These are phyloP conservation scores for Larimichthys crocea DNA, from an alignment of 2,113 vertebrate species.

Conservation along the genomic window DNA sequence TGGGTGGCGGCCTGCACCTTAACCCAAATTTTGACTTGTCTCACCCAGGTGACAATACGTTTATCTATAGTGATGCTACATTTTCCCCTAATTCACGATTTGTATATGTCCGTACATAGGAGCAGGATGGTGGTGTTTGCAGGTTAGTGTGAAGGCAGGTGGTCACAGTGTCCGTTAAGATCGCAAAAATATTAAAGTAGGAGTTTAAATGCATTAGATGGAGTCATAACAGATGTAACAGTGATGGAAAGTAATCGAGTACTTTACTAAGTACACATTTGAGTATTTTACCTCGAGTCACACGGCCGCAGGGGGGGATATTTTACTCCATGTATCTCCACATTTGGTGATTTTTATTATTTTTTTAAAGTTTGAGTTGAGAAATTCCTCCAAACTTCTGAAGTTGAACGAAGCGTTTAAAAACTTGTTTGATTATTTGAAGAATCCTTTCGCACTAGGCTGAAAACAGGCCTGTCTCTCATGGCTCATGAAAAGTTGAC, in stretches of 20 bases:
- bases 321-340: neutral
- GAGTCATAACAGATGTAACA: neutral
- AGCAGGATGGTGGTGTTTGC: neutral
- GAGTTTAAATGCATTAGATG: neutral
- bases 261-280: neutral
- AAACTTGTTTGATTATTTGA: neutral
- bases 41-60: constrained; percentile 59
- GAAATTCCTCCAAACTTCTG: neutral
- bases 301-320: neutral
- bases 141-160: constrained; percentile 17
- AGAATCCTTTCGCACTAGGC: too few relatives aligned
- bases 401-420: neutral
- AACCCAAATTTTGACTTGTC: constrained; percentile 77
- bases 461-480: neutral
- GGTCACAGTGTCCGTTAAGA: neutral
- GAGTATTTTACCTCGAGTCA: neutral
- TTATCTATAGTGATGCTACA: constrained; percentile 8
- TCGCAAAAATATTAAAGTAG: neutral
- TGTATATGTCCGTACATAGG: neutral
- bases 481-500: neutral
- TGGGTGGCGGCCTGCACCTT: constrained; percentile 34
- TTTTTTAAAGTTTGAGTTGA: neutral
- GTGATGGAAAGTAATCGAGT: neutral
- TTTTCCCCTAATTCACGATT: neutral
- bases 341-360: neutral